Evolutionary conservation across 2,113 vertebrate genomes (phyloP).

Genomic region (Butorides virescens): DNA sequence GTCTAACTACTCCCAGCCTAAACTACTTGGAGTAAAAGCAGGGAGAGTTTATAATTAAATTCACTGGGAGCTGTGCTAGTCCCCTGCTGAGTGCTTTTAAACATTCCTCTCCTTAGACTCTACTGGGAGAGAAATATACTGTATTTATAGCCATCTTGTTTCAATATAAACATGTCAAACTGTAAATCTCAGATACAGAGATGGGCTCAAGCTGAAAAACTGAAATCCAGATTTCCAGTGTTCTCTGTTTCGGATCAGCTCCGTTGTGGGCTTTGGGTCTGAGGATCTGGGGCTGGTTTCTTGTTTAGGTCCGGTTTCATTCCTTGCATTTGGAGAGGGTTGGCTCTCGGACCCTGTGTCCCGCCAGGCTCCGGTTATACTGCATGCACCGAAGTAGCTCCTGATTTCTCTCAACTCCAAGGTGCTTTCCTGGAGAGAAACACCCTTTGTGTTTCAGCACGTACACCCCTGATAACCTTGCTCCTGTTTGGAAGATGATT

Average conservation of each 20-base stretch:
- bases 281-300: neutral
- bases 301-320: neutral
- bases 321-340: accelerated
- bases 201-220: constrained; percentile 46
- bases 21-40: constrained; percentile 19
- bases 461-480: neutral
- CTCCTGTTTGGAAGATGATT: neutral
- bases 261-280: neutral
- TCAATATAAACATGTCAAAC: constrained; percentile 63
- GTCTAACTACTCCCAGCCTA: constrained; percentile 42
- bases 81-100: constrained; percentile 61
- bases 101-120: constrained; percentile 25
- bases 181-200: constrained; percentile 41
- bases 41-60: constrained; percentile 52
- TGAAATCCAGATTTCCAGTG: neutral
- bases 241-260: neutral
- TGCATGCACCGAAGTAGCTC: neutral
- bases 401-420: neutral
- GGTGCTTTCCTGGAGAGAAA: neutral
- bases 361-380: neutral
- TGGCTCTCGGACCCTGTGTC: neutral
- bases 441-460: neutral
- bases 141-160: constrained; percentile 63
- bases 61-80: constrained; percentile 32
- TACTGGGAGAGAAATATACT: constrained; percentile 40